Evolutionary conservation across 2,113 vertebrate genomes (phyloP), one percentile per base, ranked within the genome.

Genomic region (Macroglossus sobrinus): DNA sequence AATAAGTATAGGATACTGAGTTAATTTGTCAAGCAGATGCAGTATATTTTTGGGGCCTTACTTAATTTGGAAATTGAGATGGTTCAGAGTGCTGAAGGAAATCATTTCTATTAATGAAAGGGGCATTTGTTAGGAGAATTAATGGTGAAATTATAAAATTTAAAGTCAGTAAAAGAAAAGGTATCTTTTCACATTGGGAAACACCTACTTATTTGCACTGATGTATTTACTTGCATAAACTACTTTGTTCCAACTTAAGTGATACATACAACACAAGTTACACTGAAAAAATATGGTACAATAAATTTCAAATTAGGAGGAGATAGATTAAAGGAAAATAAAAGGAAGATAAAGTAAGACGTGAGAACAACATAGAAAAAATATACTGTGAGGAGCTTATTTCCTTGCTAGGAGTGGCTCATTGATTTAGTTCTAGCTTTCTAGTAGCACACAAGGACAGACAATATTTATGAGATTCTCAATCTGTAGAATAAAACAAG

Each of bases 21-120:
- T 75, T 79, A 53, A 94, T 66, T 69, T 90, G 74, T 26, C n/a
- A 72, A 92, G 21, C 14, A 84, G 88, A 84, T 5, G 43, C 38
- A 38, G 24, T 93, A 40, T 61, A 53, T 88, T 93, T 89, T 69
- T 80, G 68, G 53, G 55, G 33, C 14, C 10, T 94, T 72, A 78
- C 38, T 91, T 80, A 90, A 84, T 91, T 89, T 92, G 93, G 89
- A 94, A 94, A 74, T 64, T 85, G 66, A 96, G 66, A 82, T 59
- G 80, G 43, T 66, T 94, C 53, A 53, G 61, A 79, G 68, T 38
- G 33, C 55, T 75, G 63, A 94, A 91, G 78, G 26, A 72, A 84
- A 74, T 7, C 28, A n/a, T 68, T 66, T 92, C 47, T 84, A 53
- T 45, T 64, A 40, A 64, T 55, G 68, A 93, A 94, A 96, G 30